Conservation (phyloP, 2,797 vertebrate species). For the Australoheros facetus region DNA sequence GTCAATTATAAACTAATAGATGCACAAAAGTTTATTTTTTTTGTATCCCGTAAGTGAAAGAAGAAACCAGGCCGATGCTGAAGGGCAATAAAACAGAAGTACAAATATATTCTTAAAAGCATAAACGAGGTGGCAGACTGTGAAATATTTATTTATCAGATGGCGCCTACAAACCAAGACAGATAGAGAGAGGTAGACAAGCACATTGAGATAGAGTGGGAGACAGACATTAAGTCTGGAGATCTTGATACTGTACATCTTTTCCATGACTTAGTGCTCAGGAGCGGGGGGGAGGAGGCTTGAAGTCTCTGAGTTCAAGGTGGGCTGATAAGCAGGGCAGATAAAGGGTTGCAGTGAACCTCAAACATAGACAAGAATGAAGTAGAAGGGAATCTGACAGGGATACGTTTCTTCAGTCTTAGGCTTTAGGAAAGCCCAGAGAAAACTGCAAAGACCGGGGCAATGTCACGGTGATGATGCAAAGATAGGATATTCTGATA, state of each 20-base stretch:
- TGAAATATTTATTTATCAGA: not conserved
- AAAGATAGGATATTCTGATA: slow-evolving; percentile 15
- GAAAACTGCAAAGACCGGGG: slow-evolving; percentile 3
- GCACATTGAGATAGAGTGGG: slow-evolving; percentile 6
- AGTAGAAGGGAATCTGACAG: slow-evolving; percentile 47
- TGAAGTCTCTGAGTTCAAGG: slow-evolving; percentile 57
- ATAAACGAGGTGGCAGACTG: not conserved
- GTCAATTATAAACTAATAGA: too few relatives aligned
- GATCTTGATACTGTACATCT: slow-evolving; percentile 47
- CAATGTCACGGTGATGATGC: slow-evolving; percentile 34
- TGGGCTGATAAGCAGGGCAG: slow-evolving; percentile 60
- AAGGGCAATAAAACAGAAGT: not conserved
- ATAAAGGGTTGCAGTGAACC: slow-evolving; percentile 61
- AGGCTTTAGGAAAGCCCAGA: slow-evolving; percentile 19
- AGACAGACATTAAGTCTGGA: slow-evolving; percentile 46
- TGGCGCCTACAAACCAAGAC: slow-evolving; percentile 16
- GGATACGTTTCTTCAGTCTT: slow-evolving; percentile 23
- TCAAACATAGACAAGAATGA: slow-evolving; percentile 36
- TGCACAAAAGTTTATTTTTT: too few relatives aligned
- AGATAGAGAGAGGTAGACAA: slow-evolving; percentile 24
- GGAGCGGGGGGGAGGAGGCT: slow-evolving; percentile 47
- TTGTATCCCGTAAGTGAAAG: not conserved
- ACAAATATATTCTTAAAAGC: not conserved
- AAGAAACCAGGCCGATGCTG: too few relatives aligned
- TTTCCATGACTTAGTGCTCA: slow-evolving; percentile 36